Conservation (phyloP, 1,140 invertebrate species). For the Neodiprion lecontei region DNA sequence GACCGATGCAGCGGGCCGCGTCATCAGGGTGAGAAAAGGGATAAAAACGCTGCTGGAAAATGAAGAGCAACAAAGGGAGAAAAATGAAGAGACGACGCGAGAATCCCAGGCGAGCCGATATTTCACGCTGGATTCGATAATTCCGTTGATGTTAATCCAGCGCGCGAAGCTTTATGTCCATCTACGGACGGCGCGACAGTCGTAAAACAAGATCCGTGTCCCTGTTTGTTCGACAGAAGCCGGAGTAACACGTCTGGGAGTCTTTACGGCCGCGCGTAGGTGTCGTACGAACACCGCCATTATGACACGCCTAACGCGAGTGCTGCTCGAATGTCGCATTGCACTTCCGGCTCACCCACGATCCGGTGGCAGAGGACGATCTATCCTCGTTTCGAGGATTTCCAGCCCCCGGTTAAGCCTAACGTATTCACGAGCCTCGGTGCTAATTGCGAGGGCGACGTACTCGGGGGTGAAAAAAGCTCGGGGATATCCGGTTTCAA, state of each 20-base stretch:
- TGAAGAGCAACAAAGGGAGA: no score
- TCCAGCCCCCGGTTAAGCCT: background rate
- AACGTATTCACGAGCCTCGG: background rate
- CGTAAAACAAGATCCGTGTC: background rate
- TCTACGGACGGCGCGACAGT: background rate
- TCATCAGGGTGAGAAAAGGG: no score
- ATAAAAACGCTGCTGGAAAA: no score
- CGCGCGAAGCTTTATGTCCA: background rate
- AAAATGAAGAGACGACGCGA: background rate
- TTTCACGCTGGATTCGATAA: background rate
- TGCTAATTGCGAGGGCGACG: background rate
- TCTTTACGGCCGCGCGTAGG: no score
- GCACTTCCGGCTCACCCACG: background rate
- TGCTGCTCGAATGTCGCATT: no score
- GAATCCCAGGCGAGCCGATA: background rate
- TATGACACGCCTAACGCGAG: no score
- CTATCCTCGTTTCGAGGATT: background rate
- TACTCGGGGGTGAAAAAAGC: background rate
- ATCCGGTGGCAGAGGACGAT: background rate
- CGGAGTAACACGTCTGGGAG: no score
- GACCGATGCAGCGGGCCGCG: no score
- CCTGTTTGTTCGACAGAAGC: background rate
- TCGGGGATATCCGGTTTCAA: background rate
- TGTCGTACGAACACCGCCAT: no score
- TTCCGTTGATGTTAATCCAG: background rate